Evolutionary conservation across 2,113 vertebrate species (phyloP).

Genomic region (Dipodomys merriami): DNA sequence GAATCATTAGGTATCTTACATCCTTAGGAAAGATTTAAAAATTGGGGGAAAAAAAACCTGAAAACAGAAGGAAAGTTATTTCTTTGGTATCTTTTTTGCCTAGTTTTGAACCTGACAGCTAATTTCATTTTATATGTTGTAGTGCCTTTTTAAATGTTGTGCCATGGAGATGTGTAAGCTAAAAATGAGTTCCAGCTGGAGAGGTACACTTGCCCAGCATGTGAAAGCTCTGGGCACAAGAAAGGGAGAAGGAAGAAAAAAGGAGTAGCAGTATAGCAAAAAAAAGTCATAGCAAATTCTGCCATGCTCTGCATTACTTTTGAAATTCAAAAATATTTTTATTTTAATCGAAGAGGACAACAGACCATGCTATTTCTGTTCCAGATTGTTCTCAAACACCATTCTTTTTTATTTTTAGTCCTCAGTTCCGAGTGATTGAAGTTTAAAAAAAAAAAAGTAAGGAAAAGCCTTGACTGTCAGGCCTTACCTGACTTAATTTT

Average conservation of each 20-base stretch:
- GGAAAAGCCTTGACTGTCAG: background rate
- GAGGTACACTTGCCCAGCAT: too few species aligned
- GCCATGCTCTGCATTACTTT: slow-evolving; percentile 16
- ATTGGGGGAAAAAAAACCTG: too few species aligned
- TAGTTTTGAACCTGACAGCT: background rate
- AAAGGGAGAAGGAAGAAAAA: too few species aligned
- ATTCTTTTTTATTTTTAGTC: background rate
- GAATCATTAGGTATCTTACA: background rate
- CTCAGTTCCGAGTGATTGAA: background rate
- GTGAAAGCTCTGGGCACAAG: background rate
- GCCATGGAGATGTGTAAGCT: background rate
- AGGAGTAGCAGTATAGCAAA: background rate
- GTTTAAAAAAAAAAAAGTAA: background rate
- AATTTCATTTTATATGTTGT: slow-evolving; percentile 2
- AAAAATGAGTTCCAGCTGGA: background rate
- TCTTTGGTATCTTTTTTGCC: background rate
- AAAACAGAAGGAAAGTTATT: slow-evolving; percentile 5
- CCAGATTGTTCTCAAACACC: slow-evolving; percentile 11
- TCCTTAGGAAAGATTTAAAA: slow-evolving; percentile 15
- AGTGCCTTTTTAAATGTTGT: background rate
- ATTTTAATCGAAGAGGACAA: background rate
- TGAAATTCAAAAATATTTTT: background rate
- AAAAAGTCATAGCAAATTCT: slow-evolving; percentile 14
- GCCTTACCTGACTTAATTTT: background rate
- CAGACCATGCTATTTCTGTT: slow-evolving; percentile 12